A percentile compares a stretch with the other conserved stretches of the same genome.
phyloP scores from a whole-genome alignment of 1,140 invertebrate genomes.

The Phocides pigmalion region DNA sequence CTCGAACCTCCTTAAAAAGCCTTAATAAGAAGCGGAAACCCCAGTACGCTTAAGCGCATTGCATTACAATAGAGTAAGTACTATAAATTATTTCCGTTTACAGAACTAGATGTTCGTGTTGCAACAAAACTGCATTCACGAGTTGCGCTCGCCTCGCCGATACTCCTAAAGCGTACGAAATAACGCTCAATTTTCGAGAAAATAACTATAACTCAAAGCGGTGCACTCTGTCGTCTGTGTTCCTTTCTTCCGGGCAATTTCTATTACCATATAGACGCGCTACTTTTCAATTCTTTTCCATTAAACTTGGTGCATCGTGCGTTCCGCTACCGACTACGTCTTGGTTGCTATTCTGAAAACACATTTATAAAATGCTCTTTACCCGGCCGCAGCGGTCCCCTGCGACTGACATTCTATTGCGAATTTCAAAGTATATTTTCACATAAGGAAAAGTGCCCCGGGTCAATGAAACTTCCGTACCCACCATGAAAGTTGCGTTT shows the following conservation, averaged over 20 bases:
- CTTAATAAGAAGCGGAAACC: not conserved
- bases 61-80: conserved; percentile 42
- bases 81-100: conserved; percentile 60
- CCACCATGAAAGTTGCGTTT: conserved; percentile 44
- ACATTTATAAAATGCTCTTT: conserved; percentile 82
- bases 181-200: conserved; percentile 79
- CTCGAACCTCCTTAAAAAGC: not conserved
- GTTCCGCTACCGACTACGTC: conserved; percentile 65
- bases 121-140: conserved; percentile 55
- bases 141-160: conserved; percentile 42
- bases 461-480: conserved; percentile 67
- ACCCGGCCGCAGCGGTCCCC: conserved; percentile 67
- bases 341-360: conserved; percentile 70
- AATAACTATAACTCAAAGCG: conserved; percentile 80
- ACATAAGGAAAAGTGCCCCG: conserved; percentile 61
- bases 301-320: conserved; percentile 82
- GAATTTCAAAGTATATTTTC: conserved; percentile 74
- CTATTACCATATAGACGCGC: conserved; percentile 83
- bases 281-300: conserved; percentile 84
- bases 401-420: conserved; percentile 74
- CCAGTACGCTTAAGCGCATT: conserved; percentile 13
- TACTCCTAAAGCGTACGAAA: conserved; percentile 60
- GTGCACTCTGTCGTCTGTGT: conserved; percentile 76
- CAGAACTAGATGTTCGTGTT: conserved; percentile 56
- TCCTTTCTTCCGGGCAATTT: conserved; percentile 83